Percentiles rank a stretch among this genome's conserved stretches.
These are phyloP conservation scores for Anthophora plumipes DNA, from an alignment of 2,888 invertebrate species.

Conservation along the genomic window DNA sequence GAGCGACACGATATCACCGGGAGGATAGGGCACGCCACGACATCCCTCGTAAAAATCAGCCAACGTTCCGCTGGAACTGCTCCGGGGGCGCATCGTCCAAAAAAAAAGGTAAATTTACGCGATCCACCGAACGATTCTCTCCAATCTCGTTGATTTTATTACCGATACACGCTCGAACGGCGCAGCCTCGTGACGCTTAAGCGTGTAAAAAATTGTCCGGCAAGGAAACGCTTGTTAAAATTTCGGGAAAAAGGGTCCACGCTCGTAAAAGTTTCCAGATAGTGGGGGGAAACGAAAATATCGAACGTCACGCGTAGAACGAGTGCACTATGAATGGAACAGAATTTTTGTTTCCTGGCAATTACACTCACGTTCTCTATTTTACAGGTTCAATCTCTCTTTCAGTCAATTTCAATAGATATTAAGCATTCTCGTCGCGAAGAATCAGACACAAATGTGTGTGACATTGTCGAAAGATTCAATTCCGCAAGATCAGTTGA, in stretches of 20 bases:
- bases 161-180: too few relatives aligned
- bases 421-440: too few relatives aligned
- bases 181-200: too few relatives aligned
- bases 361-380: not conserved
- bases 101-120: not conserved
- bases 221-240: not conserved
- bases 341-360: too few relatives aligned
- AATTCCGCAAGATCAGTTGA: not conserved
- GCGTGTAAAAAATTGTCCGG: too few relatives aligned
- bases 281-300: too few relatives aligned
- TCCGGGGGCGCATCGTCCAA: not conserved
- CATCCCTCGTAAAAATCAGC: conserved; percentile 29
- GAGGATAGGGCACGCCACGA: conserved; percentile 11
- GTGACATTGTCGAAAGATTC: too few relatives aligned
- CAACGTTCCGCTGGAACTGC: conserved; percentile 3
- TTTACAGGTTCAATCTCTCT: not conserved
- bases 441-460: too few relatives aligned
- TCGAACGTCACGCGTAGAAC: too few relatives aligned
- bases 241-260: not conserved
- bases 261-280: not conserved
- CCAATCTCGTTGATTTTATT: too few relatives aligned
- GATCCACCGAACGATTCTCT: too few relatives aligned
- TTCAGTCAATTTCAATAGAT: not conserved
- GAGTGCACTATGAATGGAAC: too few relatives aligned
- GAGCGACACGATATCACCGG: conserved; percentile 12